Evolutionary conservation across 1,140 invertebrate species (phyloP).

Genomic region (Phortica variegata): DNA sequence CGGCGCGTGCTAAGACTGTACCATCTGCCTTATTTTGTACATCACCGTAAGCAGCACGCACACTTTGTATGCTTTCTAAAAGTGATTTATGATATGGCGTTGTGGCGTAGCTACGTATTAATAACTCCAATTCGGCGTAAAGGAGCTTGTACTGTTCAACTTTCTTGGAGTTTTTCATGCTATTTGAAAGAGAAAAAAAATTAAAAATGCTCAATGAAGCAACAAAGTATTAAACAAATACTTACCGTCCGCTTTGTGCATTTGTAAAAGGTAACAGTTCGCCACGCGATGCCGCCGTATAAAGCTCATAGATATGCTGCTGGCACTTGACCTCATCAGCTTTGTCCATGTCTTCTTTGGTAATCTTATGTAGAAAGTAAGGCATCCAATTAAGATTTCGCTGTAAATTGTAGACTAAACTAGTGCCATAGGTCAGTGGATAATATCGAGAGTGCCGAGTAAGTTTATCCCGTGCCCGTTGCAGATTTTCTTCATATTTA

Average conservation of each 20-base stretch:
- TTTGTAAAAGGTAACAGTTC: slow-evolving; percentile 72
- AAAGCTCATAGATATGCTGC: slow-evolving; percentile 80
- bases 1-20: slow-evolving; percentile 57
- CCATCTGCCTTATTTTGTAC: slow-evolving; percentile 63
- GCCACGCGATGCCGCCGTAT: slow-evolving; percentile 80
- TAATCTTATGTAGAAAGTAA: slow-evolving; percentile 75
- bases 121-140: slow-evolving; percentile 85
- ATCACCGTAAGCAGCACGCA: slow-evolving; percentile 60
- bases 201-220: slow-evolving; percentile 2
- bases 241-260: slow-evolving; percentile 61
- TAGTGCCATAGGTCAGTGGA: slow-evolving; percentile 77
- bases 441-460: slow-evolving; percentile 84
- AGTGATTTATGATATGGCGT: slow-evolving; percentile 74
- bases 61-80: slow-evolving; percentile 81
- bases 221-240: slow-evolving; percentile 1
- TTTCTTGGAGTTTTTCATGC: slow-evolving; percentile 63
- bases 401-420: slow-evolving; percentile 71
- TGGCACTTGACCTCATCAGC: slow-evolving; percentile 87
- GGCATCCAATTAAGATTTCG: slow-evolving; percentile 78
- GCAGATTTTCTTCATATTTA: slow-evolving; percentile 51
- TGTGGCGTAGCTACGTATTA: slow-evolving; percentile 74
- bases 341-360: slow-evolving; percentile 81
- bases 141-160: slow-evolving; percentile 89
- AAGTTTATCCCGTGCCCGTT: slow-evolving; percentile 69
- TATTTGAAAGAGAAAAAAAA: not conserved